Evolutionary conservation across 1,140 invertebrate species (phyloP), one percentile per base, ranked within the genome.

Genomic region (Bilobella aurantiaca): DNA sequence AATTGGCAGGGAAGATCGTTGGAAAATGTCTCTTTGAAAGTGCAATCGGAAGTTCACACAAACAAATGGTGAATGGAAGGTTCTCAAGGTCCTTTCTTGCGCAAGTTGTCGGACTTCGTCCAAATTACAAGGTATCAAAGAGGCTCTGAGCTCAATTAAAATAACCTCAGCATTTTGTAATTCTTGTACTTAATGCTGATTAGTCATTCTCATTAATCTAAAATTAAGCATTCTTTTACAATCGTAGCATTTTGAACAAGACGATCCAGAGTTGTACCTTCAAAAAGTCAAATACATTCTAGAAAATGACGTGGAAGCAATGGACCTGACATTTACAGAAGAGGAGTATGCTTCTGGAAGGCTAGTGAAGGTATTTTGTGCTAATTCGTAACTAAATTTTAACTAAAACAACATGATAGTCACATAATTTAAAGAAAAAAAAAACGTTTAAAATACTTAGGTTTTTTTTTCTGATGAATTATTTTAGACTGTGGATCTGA

Each of bases 11-110:
- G 27, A 88, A 89, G 77, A 84, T 96, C 69, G 91, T 95, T 18
- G 93, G 91, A 56, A 93, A 93, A 79, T 92, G 90, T 79, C 78
- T 93, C 63, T 94, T 93, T 76, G 93, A 96, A 78, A 91, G 89
- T 53, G 88, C 92, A 12, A 80, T 93, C n/a, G 91, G 91, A 8
- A 87, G 89, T 32, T 85, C 85, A 25, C 93, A 93, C 28, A 75
- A 90, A 1, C 91, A 93, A 77, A 79, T 93, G 63, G 90, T 96
- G 3, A 84, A 91, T 62, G 92, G 91, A 0, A 81, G 90, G 69
- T 93, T 96, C 74, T 88, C 91, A 18, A 81, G 92, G 63, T 94
- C 91, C 25, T 96, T 96, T 79, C 80, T 96, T 29, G 91, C 92
- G 46, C 92, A 95, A 80, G 83, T 96, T 53, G 94, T 96, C 74